Evolutionary conservation across 2,797 vertebrate species (phyloP), one percentile per base, ranked within the genome.

Genomic region (Coregonus ussuriensis): DNA sequence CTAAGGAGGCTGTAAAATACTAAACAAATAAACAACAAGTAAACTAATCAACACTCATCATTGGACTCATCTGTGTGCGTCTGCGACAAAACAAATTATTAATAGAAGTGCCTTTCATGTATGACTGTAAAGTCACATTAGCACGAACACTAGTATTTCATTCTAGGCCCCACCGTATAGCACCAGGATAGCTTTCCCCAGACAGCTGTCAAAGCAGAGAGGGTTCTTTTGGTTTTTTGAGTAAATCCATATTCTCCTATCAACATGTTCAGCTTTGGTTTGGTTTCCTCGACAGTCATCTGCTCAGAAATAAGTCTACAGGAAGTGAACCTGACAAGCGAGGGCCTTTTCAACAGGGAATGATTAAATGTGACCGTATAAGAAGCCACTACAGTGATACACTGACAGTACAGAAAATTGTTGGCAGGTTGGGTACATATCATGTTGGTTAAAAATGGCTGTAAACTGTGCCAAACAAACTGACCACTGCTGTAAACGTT

Each of bases 201-300:
- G 75, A 72, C 66, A 70, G 76, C 66, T 0, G 54, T 69, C 31
- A 63, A 31, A 75, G 71, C 35, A 74, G 54, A 68, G 75, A 67
- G 47, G 66, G 71, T 71, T 52, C 67, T 65, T 77, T 82, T 81
- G 41, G 78, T 83, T 59, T 76, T 18, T n/a, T n/a, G n/a, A n/a
- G n/a, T n/a, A n/a, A n/a, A n/a, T n/a, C n/a, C n/a, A n/a, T n/a
- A n/a, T n/a, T 74, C 47, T 74, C 63, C 69, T 25, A 76, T 56
- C 62, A 11, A 35, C 70, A 37, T 63, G 33, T 51, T 63, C 35
- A 77, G 74, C 74, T 82, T 77, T 83, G 77, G 77, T 82, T 83
- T 71, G 4, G 25, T 59, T 71, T 71, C 37, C 35, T 74, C 9
- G 11, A 11, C 18, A 79, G 72, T 68, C 37, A 73, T 75, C 13